Evolutionary conservation across 2,113 vertebrate genomes (phyloP).

Genomic region (Megalops atlanticus): DNA sequence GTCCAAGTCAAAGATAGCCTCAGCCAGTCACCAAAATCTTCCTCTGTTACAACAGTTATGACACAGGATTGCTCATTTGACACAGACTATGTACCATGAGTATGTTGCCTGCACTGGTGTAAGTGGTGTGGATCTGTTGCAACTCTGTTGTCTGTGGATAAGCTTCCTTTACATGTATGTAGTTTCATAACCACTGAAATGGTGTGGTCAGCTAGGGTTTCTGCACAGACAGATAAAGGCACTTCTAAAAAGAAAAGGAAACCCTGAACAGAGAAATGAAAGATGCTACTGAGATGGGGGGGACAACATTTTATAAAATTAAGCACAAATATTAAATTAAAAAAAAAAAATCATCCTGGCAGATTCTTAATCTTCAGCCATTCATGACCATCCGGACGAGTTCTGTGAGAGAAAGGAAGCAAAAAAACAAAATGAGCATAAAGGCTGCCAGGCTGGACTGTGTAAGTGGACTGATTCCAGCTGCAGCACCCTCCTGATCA

Average conservation of each 20-base stretch:
- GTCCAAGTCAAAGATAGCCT: too few species aligned
- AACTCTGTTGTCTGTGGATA: slow-evolving; percentile 24
- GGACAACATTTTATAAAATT: slow-evolving; percentile 30
- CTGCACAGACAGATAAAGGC: slow-evolving; percentile 63
- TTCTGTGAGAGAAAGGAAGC: slow-evolving; percentile 67
- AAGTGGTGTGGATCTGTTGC: slow-evolving; percentile 20
- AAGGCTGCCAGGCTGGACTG: too few species aligned
- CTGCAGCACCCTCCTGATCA: too few species aligned
- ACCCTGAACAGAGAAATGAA: slow-evolving; percentile 32
- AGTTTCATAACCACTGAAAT: slow-evolving; percentile 14
- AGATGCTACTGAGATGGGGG: slow-evolving; percentile 35
- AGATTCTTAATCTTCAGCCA: slow-evolving; percentile 69
- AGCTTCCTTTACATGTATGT: slow-evolving; percentile 24
- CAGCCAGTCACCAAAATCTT: slow-evolving; percentile 31
- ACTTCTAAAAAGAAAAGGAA: slow-evolving; percentile 59
- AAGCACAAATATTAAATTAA: too few species aligned
- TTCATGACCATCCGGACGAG: slow-evolving; percentile 91
- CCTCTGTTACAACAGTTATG: too few species aligned
- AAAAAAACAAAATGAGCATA: background rate
- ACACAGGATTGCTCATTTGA: too few species aligned
- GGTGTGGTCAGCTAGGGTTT: slow-evolving; percentile 37
- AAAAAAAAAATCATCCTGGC: slow-evolving; percentile 40
- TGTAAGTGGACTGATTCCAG: slow-evolving; percentile 10
- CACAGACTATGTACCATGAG: too few species aligned
- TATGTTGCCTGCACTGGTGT: background rate